Evolutionary conservation across 1,140 invertebrate genomes (phyloP), one percentile per base, ranked within the genome.

Genomic region (Brachionus rotundiformis): DNA sequence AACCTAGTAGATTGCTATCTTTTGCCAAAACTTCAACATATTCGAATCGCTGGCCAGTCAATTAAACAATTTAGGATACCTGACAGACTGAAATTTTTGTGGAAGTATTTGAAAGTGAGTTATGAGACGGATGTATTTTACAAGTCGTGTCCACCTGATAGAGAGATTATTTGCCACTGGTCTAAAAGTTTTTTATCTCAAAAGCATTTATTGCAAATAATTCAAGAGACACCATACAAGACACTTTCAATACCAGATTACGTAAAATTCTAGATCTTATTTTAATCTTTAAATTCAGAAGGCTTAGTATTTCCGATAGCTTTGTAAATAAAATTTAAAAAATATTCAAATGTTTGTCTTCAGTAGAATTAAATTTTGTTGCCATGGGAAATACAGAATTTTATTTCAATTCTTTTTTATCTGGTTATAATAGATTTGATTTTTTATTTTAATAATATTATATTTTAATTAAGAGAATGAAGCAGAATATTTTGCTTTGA

Each of bases 111-210:
- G 36, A 85, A 89, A 29, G 88, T 88, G 11, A 91, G 91, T 1
- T 92, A 92, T 85, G 84, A 86, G 7, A 87, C 88, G 27, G 89
- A 90, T 13, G 87, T 88, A 0, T 92, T 92, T 86, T 87, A 88
- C 39, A 88, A 90, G 83, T 89, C 90, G 6, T 91, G 90, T 84
- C 91, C 91, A 3, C 90, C 90, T 27, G 91, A 92, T 84, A 90
- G 91, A 84, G 88, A 91, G 84, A 91, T 91, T 54, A 86, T 91
- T 13, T 85, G 90, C 31, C 89, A 91, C 83, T 91, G 90, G 90
- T 86, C 76, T 3, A 54, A 63, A 19, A 39, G 8, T 19, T 63
- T 59, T 63, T 49, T 79, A 8, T 59, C 29, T 1, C 76, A 79
- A 6, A 79, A 79, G 25, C n/a, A 79, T 27, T 79, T 79, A 19